These are phyloP conservation scores for Cynocephalus volans DNA, from an alignment of 2,113 vertebrate species.

Conservation along the genomic window DNA sequence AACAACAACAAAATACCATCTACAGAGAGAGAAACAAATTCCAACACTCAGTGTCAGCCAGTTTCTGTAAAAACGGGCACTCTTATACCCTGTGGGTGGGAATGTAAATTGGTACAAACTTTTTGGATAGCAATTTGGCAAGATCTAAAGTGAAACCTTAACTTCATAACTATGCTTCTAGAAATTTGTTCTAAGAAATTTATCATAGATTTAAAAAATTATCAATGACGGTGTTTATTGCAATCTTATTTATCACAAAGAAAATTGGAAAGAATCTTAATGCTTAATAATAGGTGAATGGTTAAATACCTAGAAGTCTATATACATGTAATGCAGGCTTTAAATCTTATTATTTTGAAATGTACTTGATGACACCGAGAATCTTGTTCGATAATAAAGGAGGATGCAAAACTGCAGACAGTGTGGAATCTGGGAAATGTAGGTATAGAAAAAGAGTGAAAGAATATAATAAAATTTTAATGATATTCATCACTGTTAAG, in stretches of 20 bases:
- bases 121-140: not conserved
- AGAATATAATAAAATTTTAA: not conserved
- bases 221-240: not conserved
- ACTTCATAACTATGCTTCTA: not conserved
- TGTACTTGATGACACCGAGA: not conserved
- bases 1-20: not conserved
- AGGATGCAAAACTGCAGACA: not conserved
- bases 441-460: not conserved
- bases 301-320: not conserved
- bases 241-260: not conserved
- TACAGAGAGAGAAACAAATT: not conserved
- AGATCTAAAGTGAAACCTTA: constrained; percentile 3
- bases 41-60: not conserved
- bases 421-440: not conserved
- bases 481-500: not conserved
- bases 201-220: not conserved
- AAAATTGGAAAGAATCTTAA: not conserved
- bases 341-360: constrained; percentile 53
- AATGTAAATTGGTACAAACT: not conserved
- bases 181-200: constrained; percentile 45
- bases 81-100: not conserved
- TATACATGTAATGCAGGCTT: not conserved
- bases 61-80: not conserved
- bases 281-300: not conserved
- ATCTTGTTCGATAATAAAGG: constrained; percentile 25